A percentile compares a stretch with the other conserved stretches of the same genome.
phyloP scores from a whole-genome alignment of 1,140 invertebrate genomes.

The Gonioctena quinquepunctata region DNA sequence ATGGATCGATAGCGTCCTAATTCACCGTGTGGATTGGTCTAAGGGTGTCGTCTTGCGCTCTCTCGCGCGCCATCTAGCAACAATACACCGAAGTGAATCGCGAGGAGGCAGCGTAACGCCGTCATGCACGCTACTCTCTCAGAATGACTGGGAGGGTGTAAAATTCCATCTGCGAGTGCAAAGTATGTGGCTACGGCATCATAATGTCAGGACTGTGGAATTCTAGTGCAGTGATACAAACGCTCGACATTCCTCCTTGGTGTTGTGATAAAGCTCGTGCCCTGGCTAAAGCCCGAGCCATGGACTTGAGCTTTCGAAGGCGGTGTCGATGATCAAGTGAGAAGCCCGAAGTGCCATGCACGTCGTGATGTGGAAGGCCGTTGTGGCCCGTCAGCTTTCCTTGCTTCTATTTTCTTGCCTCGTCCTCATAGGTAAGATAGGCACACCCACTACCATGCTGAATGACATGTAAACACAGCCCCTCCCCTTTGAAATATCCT shows the following conservation, averaged over 20 bases:
- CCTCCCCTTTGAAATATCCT: constrained; percentile 42
- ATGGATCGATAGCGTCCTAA: constrained; percentile 13
- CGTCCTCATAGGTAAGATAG: constrained; percentile 46
- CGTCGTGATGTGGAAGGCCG: constrained; percentile 43
- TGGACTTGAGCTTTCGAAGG: constrained; percentile 45
- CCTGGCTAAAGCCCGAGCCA: constrained; percentile 35
- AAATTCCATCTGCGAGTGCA: constrained; percentile 19
- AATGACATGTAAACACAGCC: constrained; percentile 54
- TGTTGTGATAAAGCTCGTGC: constrained; percentile 24
- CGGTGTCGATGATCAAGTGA: constrained; percentile 47
- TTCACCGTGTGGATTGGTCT: constrained; percentile 27
- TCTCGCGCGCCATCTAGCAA: constrained; percentile 9
- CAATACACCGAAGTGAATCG: constrained; percentile 28
- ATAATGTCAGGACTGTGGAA: not conserved
- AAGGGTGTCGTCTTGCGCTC: constrained; percentile 14
- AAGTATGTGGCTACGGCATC: constrained; percentile 1
- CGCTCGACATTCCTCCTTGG: not conserved
- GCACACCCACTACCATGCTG: constrained; percentile 49
- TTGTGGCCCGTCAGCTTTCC: constrained; percentile 35
- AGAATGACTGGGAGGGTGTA: constrained; percentile 44
- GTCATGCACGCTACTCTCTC: constrained; percentile 38
- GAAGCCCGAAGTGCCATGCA: constrained; percentile 31
- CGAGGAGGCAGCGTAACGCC: constrained; percentile 40
- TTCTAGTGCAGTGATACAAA: not conserved
- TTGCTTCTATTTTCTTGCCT: constrained; percentile 41